These are phyloP conservation scores for Burhinus oedicnemus DNA, from an alignment of 2,113 vertebrate genomes.

Conservation along the genomic window DNA sequence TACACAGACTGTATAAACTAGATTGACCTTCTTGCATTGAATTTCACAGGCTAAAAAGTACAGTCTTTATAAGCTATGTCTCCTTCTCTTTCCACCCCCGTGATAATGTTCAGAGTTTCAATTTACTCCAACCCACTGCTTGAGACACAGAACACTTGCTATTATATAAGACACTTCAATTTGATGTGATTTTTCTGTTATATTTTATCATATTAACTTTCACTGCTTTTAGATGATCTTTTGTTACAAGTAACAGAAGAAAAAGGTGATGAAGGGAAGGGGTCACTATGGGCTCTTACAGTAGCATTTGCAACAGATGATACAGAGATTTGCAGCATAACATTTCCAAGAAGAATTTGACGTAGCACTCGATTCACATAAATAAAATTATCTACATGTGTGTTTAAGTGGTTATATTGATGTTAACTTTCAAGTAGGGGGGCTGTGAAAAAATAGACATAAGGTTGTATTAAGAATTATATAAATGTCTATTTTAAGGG, in stretches of 20 bases:
- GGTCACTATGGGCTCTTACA: neutral
- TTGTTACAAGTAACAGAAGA: neutral
- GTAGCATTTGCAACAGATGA: neutral
- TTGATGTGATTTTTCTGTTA: constrained; percentile 29
- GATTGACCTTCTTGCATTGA: neutral
- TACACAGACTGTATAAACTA: neutral
- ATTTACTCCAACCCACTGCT: constrained; percentile 45
- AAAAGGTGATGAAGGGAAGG: neutral
- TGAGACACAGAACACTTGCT: constrained; percentile 22
- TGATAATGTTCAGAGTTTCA: constrained; percentile 25
- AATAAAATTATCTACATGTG: neutral
- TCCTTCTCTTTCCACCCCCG: constrained; percentile 47
- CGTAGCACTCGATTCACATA: neutral
- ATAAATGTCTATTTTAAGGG: neutral
- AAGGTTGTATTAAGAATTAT: neutral
- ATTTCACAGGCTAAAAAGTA: neutral
- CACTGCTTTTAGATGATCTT: neutral
- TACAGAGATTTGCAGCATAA: neutral
- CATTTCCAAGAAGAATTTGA: neutral
- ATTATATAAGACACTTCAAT: constrained; percentile 36
- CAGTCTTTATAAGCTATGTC: neutral
- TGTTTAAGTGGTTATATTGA: neutral
- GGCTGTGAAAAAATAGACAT: neutral
- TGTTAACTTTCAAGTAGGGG: neutral
- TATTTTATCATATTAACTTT: constrained; percentile 17